Base-by-base conservation (phyloP, 2,888 invertebrate genomes). In the Tribolium freemani region DNA sequence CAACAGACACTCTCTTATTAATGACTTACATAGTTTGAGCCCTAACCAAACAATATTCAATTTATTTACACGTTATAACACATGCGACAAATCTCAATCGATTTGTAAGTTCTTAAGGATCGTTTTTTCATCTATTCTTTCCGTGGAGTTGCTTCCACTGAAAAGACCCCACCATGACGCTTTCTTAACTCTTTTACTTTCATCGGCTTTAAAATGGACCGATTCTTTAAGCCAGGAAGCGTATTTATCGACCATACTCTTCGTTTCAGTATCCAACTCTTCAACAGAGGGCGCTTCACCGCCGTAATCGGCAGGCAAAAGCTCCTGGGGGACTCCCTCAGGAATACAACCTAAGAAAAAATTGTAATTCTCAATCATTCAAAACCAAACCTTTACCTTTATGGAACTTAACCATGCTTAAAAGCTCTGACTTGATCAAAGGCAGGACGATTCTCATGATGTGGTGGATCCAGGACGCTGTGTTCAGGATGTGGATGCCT, bases 381-480 rank as follows among this genome's bases (percentile, higher is more conserved):
- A 2, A 13, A 48, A 48, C 1, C 10, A 78, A 89, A 88, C 0
- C 88, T 2, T 80, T 0, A 87, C 85, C 86, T 80, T 82, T 84
- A 69, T 87, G 87, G 73, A 91, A 91, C 84, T 90, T 89, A 44
- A 92, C 86, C 13, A 91, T 86, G 75, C 88, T 88, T 53, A 91
- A 86, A 0, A 92, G 85, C 78, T 92, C 91, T 45, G 90, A 90
- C 78, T 90, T 89, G 75, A 92, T 90, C 76, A 92, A 87, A 0
- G 92, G 92, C 73, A 90, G 88, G 5, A 92, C 87, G 50, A 92
- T 88, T 63, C 91, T 88, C 91, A 92, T 91, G 16, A 91, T 89
- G 84, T 92, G 92, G 83, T 91, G 91, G 78, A 92, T 90, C 86
- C 91, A 92, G 54, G 90, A 90, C 4, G 91, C 90, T 0, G 91